These are phyloP conservation scores for Thomomys bottae DNA, from an alignment of 2,113 vertebrate genomes.

Conservation along the genomic window DNA sequence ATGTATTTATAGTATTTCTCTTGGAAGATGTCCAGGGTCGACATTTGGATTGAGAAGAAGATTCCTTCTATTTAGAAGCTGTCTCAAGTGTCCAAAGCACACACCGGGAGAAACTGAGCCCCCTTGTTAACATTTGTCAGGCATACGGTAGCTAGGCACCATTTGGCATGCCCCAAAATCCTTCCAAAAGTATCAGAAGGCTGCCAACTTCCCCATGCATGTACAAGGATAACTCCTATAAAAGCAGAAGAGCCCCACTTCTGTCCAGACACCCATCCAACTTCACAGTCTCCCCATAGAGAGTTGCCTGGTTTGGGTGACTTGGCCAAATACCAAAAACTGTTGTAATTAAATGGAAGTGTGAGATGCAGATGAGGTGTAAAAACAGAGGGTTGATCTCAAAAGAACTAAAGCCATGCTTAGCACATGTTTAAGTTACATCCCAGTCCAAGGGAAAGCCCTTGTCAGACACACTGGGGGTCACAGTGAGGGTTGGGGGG, in stretches of 20 bases:
- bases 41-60: conserved; percentile 78
- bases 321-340: conserved; percentile 80
- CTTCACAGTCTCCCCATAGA: conserved; percentile 80
- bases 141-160: conserved; percentile 76
- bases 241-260: conserved; percentile 79
- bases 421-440: conserved; percentile 71
- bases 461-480: conserved; percentile 38
- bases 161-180: conserved; percentile 80
- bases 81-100: conserved; percentile 70
- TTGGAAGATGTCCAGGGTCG: conserved; percentile 76
- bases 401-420: conserved; percentile 76
- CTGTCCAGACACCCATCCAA: conserved; percentile 78
- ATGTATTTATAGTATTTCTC: conserved; percentile 70
- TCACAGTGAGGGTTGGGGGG: too few relatives aligned
- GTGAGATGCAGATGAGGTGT: conserved; percentile 81
- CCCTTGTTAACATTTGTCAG: conserved; percentile 82
- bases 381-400: conserved; percentile 77
- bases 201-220: conserved; percentile 81
- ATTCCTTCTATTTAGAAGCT: conserved; percentile 72
- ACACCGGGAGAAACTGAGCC: conserved; percentile 65
- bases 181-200: conserved; percentile 69
- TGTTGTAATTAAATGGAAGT: conserved; percentile 81
- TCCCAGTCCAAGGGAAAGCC: conserved; percentile 56
- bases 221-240: conserved; percentile 80
- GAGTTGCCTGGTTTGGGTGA: conserved; percentile 80